Percentiles rank a stretch among this genome's conserved stretches.
These are phyloP conservation scores for Rotaria sp. DNA, from an alignment of 2,888 invertebrate species.

Conservation along the genomic window DNA sequence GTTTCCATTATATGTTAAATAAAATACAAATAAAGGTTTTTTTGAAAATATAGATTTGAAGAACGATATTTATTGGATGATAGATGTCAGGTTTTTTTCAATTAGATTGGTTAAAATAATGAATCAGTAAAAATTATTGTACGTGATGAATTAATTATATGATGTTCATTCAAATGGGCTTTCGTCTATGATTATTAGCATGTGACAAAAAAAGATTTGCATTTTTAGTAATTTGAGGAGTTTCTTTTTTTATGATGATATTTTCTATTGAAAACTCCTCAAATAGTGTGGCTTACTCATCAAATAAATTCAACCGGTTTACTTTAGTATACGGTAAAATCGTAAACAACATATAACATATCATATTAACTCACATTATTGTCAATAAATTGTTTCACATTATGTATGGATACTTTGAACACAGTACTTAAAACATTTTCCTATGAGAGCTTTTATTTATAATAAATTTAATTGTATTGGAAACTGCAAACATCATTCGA, in stretches of 20 bases:
- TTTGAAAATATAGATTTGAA: not conserved
- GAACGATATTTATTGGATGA: not conserved
- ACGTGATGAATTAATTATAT: too few species aligned
- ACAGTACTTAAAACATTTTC: too few species aligned
- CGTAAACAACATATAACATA: not conserved
- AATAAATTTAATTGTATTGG: not conserved
- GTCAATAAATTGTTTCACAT: too few species aligned
- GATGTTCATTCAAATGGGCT: too few species aligned
- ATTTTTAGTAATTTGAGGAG: too few species aligned
- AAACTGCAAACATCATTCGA: not conserved
- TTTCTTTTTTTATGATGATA: too few species aligned
- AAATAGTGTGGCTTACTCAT: too few species aligned
- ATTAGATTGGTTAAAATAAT: not conserved
- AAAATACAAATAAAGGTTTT: not conserved
- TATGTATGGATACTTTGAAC: too few species aligned
- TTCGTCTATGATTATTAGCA: too few species aligned
- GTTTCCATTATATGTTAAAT: not conserved
- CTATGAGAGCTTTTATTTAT: not conserved
- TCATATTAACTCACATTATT: not conserved
- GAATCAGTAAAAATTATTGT: not conserved
- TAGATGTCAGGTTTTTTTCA: not conserved
- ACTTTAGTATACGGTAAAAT: not conserved
- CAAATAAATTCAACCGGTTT: too few species aligned
- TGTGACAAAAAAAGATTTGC: too few species aligned
- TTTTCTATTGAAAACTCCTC: too few species aligned